Evolutionary conservation across 2,797 vertebrate species (phyloP).

Genomic region (Falco naumanni): DNA sequence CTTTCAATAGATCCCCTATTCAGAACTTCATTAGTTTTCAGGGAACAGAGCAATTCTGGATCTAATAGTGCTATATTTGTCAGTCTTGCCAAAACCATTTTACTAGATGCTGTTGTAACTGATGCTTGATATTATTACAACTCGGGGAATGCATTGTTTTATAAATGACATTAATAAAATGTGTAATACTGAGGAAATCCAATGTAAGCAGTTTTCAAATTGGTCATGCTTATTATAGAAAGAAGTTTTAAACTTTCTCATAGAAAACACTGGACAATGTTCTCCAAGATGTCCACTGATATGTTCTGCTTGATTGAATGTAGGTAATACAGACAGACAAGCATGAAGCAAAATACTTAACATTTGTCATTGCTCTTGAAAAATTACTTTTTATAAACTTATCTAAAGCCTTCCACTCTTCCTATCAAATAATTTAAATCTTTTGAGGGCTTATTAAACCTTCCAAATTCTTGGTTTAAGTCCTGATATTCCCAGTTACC

Average conservation of each 20-base stretch:
- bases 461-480: not conserved
- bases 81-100: conserved; percentile 40
- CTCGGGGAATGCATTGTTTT: conserved; percentile 18
- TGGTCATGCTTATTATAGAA: not conserved
- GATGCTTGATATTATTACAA: conserved; percentile 33
- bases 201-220: conserved; percentile 5
- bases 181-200: not conserved
- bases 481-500: not conserved
- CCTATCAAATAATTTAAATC: not conserved
- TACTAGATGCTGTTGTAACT: conserved; percentile 46
- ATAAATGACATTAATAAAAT: conserved; percentile 11
- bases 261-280: not conserved
- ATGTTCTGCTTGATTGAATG: not conserved
- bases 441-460: not conserved
- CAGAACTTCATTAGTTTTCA: conserved; percentile 27
- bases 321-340: not conserved
- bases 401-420: not conserved
- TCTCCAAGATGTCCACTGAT: not conserved
- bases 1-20: not conserved
- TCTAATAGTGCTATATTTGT: conserved; percentile 15
- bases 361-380: not conserved
- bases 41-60: conserved; percentile 9
- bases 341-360: not conserved
- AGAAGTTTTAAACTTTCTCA: not conserved
- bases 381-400: not conserved